Percentiles rank a stretch among this genome's conserved stretches.
Evolutionary conservation across 2,797 vertebrate species (phyloP).

Genomic region (Odontamblyopus rebecca): DNA sequence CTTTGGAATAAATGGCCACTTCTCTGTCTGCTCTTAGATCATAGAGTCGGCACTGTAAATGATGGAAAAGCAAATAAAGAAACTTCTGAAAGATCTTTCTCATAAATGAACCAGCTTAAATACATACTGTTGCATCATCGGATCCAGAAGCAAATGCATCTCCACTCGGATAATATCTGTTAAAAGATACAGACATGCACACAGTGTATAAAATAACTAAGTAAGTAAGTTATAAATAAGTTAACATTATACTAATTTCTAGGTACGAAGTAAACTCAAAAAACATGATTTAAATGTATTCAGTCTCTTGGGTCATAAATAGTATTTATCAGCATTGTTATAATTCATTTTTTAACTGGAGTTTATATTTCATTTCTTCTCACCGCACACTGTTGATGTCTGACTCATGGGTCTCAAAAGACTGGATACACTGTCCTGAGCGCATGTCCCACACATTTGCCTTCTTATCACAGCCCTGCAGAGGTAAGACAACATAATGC

Average conservation of each 20-base stretch:
- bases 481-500: conserved; percentile 2
- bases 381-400: conserved; percentile 98
- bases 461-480: conserved; percentile 97
- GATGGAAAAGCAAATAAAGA: conserved; percentile 14
- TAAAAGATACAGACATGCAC: conserved; percentile 12
- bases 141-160: conserved; percentile 99
- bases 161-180: conserved; percentile 96
- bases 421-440: conserved; percentile 96
- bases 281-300: too few species aligned
- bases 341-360: too few species aligned
- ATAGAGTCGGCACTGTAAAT: conserved; percentile 90
- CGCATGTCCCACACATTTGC: conserved; percentile 99
- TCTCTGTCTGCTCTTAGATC: conserved; percentile 97
- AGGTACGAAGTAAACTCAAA: too few species aligned
- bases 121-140: conserved; percentile 94
- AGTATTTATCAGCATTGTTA: too few species aligned
- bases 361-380: conserved; percentile 51
- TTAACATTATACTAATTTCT: too few species aligned
- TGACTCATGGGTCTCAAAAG: conserved; percentile 98
- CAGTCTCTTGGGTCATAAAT: too few species aligned
- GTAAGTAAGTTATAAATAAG: neutral
- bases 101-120: conserved; percentile 6
- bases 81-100: neutral
- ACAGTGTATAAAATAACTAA: neutral
- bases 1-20: conserved; percentile 98